These are phyloP conservation scores for Chelidonichthys spinosus DNA, from an alignment of 2,797 vertebrate genomes.

Conservation along the genomic window DNA sequence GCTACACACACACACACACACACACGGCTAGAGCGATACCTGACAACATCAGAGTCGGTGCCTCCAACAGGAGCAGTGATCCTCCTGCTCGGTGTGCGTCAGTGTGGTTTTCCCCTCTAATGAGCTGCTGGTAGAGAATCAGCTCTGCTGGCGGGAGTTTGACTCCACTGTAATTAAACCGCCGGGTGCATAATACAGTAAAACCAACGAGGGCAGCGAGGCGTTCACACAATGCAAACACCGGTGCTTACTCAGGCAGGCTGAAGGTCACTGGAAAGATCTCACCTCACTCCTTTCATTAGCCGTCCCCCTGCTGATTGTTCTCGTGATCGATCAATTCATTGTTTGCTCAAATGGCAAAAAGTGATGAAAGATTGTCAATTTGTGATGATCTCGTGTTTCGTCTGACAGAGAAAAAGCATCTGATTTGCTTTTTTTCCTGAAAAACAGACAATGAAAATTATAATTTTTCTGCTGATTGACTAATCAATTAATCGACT, in stretches of 20 bases:
- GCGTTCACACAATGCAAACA: conserved; percentile 28
- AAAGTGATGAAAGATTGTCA: background rate
- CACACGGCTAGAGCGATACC: conserved; percentile 1
- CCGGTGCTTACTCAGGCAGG: conserved; percentile 32
- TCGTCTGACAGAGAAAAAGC: no score
- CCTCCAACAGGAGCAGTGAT: conserved; percentile 20
- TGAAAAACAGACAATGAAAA: background rate
- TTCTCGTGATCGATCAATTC: background rate
- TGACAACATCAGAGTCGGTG: conserved; percentile 12
- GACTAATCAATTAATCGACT: background rate
- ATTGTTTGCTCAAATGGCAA: background rate
- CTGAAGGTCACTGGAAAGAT: conserved; percentile 7
- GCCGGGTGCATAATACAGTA: conserved; percentile 43
- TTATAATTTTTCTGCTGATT: background rate
- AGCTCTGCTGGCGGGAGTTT: conserved; percentile 39
- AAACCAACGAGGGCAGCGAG: conserved; percentile 36
- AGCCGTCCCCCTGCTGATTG: background rate
- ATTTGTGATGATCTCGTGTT: background rate
- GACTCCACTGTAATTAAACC: conserved; percentile 48
- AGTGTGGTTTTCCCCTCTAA: conserved; percentile 34
- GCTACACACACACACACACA: background rate
- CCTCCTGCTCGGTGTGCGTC: conserved; percentile 3
- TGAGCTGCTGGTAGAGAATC: conserved; percentile 20
- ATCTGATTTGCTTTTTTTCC: background rate
- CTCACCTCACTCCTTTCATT: background rate